Conservation (phyloP, 2,888 invertebrate genomes). For the Parasteatoda lunata region DNA sequence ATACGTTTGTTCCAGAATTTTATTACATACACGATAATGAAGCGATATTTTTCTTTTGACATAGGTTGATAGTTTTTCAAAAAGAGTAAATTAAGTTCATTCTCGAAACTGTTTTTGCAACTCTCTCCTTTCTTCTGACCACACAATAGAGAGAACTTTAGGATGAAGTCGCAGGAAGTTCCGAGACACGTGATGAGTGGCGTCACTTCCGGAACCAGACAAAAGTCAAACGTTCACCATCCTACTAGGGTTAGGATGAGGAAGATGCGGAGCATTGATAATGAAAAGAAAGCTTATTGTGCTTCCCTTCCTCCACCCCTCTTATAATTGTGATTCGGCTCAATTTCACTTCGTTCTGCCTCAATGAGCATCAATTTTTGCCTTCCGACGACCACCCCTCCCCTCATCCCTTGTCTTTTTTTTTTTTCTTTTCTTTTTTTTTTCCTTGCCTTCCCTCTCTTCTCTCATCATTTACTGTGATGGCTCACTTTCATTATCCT, state of each 20-base stretch:
- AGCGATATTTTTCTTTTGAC: no score
- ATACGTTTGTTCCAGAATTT: no score
- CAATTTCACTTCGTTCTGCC: slow-evolving; percentile 49
- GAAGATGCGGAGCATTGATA: slow-evolving; percentile 36
- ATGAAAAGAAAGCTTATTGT: slow-evolving; percentile 12
- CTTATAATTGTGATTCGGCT: slow-evolving; percentile 58
- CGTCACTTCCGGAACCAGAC: slow-evolving; percentile 63
- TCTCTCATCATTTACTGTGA: no score
- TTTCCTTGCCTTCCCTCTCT: no score
- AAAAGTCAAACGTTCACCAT: slow-evolving; percentile 67
- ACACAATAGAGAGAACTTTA: slow-evolving; percentile 24
- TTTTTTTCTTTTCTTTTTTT: no score
- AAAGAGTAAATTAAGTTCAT: no score
- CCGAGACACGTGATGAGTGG: slow-evolving; percentile 64
- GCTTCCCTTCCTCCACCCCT: slow-evolving; percentile 18
- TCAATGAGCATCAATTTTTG: slow-evolving; percentile 11
- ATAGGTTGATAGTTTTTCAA: no score
- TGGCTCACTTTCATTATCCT: no score
- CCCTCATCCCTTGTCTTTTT: no score
- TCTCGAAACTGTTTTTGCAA: no score
- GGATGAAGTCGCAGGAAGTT: slow-evolving; percentile 51
- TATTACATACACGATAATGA: no score
- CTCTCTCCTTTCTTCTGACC: background rate
- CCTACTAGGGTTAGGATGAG: slow-evolving; percentile 48
- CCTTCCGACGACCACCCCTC: slow-evolving; percentile 7